These are phyloP conservation scores for Hepsetus odoe DNA, from an alignment of 2,113 vertebrate species.

Conservation along the genomic window DNA sequence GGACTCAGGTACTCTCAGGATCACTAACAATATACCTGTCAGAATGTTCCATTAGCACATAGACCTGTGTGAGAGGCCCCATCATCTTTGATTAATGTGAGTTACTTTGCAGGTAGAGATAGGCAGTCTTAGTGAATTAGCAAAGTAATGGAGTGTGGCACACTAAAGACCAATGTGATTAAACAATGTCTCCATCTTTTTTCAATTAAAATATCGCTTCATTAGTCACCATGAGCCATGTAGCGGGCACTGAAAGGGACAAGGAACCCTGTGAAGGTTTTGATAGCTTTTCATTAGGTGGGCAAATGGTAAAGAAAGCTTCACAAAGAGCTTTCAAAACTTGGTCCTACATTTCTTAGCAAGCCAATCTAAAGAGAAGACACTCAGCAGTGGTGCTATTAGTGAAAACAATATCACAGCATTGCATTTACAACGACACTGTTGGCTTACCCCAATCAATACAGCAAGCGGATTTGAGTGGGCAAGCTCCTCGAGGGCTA, in stretches of 20 bases:
- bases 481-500: not conserved
- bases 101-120: slow-evolving; percentile 48
- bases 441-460: slow-evolving; percentile 34
- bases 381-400: slow-evolving; percentile 24
- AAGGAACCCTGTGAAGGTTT: slow-evolving; percentile 26
- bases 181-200: slow-evolving; percentile 53
- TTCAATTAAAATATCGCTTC: slow-evolving; percentile 59
- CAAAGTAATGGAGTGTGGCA: slow-evolving; percentile 45
- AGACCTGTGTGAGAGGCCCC: not conserved
- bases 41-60: not conserved
- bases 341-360: slow-evolving; percentile 30
- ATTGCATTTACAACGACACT: slow-evolving; percentile 11
- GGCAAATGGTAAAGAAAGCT: slow-evolving; percentile 21
- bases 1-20: not conserved
- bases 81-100: slow-evolving; percentile 51
- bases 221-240: slow-evolving; percentile 54
- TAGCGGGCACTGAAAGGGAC: slow-evolving; percentile 29
- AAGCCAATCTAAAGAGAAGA: slow-evolving; percentile 24
- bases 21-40: slow-evolving; percentile 36
- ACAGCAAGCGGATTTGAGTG: not conserved
- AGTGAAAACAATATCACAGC: slow-evolving; percentile 12
- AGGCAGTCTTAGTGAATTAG: slow-evolving; percentile 50
- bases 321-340: slow-evolving; percentile 33
- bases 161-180: slow-evolving; percentile 49
- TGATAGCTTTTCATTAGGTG: slow-evolving; percentile 44